Percentiles rank a stretch among this genome's conserved stretches.
Evolutionary conservation across 2,888 invertebrate species (phyloP).

Genomic region (Drosophila greeni): DNA sequence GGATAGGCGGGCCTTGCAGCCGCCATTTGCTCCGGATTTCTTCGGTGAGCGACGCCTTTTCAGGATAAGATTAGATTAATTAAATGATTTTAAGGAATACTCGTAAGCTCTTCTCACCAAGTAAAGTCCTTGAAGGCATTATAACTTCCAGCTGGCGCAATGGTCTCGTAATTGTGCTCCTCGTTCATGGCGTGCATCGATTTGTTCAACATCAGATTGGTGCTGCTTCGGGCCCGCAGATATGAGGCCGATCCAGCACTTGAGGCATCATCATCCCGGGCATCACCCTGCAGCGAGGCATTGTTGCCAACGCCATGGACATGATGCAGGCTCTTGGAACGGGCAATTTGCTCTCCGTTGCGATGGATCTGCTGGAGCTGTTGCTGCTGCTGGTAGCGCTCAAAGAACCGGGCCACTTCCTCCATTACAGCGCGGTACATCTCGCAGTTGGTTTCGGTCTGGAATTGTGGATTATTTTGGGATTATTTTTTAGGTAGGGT

Average conservation of each 20-base stretch:
- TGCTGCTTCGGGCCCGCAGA: conserved; percentile 76
- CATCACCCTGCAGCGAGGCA: conserved; percentile 39
- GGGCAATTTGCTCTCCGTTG: conserved; percentile 75
- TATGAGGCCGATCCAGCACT: conserved; percentile 53
- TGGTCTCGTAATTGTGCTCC: conserved; percentile 64
- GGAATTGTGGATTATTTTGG: conserved; percentile 19
- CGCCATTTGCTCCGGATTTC: too few relatives aligned
- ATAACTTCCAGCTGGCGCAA: conserved; percentile 75
- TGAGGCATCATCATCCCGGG: conserved; percentile 47
- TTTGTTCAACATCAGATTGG: conserved; percentile 72
- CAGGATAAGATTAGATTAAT: too few relatives aligned
- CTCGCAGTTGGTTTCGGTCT: conserved; percentile 84
- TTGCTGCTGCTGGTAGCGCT: conserved; percentile 79
- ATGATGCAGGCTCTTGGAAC: conserved; percentile 78
- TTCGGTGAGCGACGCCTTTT: too few relatives aligned
- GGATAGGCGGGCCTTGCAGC: too few relatives aligned
- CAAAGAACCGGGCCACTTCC: conserved; percentile 84
- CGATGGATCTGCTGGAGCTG: conserved; percentile 57
- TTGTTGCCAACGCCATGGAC: conserved; percentile 67
- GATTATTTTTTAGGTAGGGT: not conserved
- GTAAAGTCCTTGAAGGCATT: conserved; percentile 81
- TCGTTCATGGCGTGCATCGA: conserved; percentile 61
- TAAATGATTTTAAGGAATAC: not conserved
- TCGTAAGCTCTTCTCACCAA: conserved; percentile 79
- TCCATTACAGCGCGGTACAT: conserved; percentile 86